Conservation (phyloP, 1,140 invertebrate genomes). For the Polyergus mexicanus region DNA sequence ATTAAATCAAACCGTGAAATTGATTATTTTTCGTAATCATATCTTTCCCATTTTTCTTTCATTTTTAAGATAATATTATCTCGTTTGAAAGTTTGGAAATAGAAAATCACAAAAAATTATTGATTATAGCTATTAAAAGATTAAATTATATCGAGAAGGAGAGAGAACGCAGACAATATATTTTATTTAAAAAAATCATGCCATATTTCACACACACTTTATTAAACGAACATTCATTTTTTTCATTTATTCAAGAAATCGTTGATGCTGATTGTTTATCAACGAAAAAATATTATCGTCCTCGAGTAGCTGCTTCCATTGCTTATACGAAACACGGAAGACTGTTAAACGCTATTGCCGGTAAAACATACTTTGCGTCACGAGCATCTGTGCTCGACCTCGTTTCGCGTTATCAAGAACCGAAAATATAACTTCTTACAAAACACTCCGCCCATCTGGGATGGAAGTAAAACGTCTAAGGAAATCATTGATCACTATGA, state of each 20-base stretch:
- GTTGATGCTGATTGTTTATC: constrained; percentile 40
- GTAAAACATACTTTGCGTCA: constrained; percentile 56
- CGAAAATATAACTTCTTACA: constrained; percentile 49
- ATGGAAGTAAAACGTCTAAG: not conserved
- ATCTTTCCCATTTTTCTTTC: not conserved
- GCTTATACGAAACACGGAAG: constrained; percentile 29
- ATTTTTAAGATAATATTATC: not conserved
- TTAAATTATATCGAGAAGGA: not conserved
- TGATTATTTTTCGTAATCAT: not conserved
- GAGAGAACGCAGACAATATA: not conserved
- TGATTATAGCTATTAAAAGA: not conserved
- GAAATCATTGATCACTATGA: not conserved
- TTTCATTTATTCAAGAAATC: constrained; percentile 33
- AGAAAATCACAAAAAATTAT: not conserved
- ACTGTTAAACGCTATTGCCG: constrained; percentile 54
- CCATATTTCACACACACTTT: not conserved
- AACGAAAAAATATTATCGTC: constrained; percentile 33
- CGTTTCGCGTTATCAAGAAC: constrained; percentile 64
- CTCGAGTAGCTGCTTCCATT: constrained; percentile 22
- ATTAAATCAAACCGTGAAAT: not conserved
- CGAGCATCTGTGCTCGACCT: constrained; percentile 65
- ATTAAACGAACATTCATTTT: constrained; percentile 24
- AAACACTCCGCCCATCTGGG: constrained; percentile 1
- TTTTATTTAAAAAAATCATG: not conserved
- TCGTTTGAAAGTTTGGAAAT: not conserved